A percentile compares a stretch with the other conserved stretches of the same genome.
Evolutionary conservation across 2,113 vertebrate genomes (phyloP).

Genomic region (Onychorhynchus coronatus): DNA sequence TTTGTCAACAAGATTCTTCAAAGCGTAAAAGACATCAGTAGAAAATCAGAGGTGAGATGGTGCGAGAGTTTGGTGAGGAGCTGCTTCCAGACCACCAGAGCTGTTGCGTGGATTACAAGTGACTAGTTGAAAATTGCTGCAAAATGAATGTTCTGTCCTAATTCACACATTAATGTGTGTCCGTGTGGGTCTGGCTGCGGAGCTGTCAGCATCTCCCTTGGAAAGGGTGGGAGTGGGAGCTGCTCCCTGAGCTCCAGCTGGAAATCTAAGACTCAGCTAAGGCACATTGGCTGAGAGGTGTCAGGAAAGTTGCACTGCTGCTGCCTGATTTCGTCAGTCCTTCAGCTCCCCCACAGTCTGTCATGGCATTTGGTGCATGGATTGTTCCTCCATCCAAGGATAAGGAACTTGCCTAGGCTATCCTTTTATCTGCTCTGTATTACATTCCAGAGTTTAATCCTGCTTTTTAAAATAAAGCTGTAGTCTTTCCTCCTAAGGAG

Average conservation of each 20-base stretch:
- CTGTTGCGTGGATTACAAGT: not conserved
- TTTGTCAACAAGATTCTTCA: not conserved
- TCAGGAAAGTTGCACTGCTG: not conserved
- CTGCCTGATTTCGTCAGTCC: not conserved
- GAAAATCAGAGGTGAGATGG: not conserved
- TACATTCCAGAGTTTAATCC: not conserved
- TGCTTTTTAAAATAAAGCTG: not conserved
- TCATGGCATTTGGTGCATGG: not conserved
- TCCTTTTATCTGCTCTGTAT: not conserved
- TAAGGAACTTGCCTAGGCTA: not conserved
- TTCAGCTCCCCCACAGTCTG: not conserved
- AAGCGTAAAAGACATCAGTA: fast-evolving
- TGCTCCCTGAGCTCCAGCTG: not conserved
- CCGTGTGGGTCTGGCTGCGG: not conserved
- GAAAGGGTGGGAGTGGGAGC: not conserved
- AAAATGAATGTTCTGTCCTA: not conserved
- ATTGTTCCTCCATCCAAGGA: not conserved
- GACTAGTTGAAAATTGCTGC: not conserved
- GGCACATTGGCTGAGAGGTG: not conserved
- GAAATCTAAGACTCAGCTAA: not conserved
- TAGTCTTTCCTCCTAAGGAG: not conserved
- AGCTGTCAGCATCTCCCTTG: not conserved
- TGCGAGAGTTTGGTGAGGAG: not conserved
- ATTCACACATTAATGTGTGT: not conserved
- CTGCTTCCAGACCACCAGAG: not conserved